Evolutionary conservation across 1,140 invertebrate genomes (phyloP).

Genomic region (Spodoptera litura): DNA sequence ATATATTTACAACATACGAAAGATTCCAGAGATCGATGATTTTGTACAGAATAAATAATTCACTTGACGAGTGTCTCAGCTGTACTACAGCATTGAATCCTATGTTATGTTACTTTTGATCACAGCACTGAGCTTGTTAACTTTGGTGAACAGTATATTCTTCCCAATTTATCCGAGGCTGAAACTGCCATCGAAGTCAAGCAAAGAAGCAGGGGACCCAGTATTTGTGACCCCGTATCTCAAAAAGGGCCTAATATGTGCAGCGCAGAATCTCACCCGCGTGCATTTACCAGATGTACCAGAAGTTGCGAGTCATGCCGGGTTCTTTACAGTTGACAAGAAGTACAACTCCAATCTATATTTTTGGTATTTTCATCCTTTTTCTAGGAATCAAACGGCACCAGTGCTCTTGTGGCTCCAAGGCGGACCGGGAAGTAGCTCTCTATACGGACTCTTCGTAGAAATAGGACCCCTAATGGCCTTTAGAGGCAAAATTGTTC

Average conservation of each 20-base stretch:
- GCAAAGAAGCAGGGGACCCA: slow-evolving; percentile 86
- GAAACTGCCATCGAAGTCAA: slow-evolving; percentile 60
- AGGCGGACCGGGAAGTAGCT: slow-evolving; percentile 90
- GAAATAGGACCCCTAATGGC: slow-evolving; percentile 84
- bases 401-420: slow-evolving; percentile 92
- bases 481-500: slow-evolving; percentile 66
- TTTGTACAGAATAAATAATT: too few relatives aligned
- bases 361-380: slow-evolving; percentile 92
- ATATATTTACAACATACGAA: too few relatives aligned
- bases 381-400: slow-evolving; percentile 77
- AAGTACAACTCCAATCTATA: slow-evolving; percentile 89
- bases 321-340: slow-evolving; percentile 91
- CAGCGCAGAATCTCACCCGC: slow-evolving; percentile 71
- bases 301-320: slow-evolving; percentile 86
- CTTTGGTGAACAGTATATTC: slow-evolving; percentile 51
- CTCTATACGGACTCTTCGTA: slow-evolving; percentile 85
- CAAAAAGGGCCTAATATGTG: slow-evolving; percentile 82
- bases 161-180: slow-evolving; percentile 75
- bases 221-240: slow-evolving; percentile 89
- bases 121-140: slow-evolving; percentile 41
- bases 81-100: too few relatives aligned
- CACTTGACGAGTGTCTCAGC: neutral
- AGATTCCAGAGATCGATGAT: too few relatives aligned
- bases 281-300: slow-evolving; percentile 68
- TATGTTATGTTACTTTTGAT: slow-evolving; percentile 13